phyloP scores from a whole-genome alignment of 2,113 vertebrate genomes.

The Melanerpes aurifrons region DNA sequence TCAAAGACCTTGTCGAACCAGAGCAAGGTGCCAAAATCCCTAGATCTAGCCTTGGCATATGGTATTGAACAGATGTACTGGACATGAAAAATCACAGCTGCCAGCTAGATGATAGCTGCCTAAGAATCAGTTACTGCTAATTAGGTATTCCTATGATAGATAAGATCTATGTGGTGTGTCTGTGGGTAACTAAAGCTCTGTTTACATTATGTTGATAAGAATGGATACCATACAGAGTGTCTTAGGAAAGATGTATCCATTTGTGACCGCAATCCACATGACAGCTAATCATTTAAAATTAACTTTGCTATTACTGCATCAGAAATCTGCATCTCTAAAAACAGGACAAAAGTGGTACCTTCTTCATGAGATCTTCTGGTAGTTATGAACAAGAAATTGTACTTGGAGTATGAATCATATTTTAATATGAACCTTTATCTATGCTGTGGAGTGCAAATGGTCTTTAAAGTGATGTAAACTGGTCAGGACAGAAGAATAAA shows the following conservation, averaged over 20 bases:
- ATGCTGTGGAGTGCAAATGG: neutral
- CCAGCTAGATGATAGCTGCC: constrained; percentile 49
- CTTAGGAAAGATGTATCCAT: constrained; percentile 31
- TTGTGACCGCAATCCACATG: neutral
- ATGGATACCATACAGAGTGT: constrained; percentile 3
- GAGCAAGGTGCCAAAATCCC: constrained; percentile 66
- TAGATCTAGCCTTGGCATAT: constrained; percentile 39
- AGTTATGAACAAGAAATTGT: neutral
- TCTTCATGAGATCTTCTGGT: neutral
- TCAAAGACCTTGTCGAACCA: constrained; percentile 54
- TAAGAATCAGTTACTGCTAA: constrained; percentile 51
- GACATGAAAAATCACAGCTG: constrained; percentile 56
- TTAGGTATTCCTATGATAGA: constrained; percentile 38
- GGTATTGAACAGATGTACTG: constrained; percentile 60
- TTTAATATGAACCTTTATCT: neutral
- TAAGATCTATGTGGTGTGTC: constrained; percentile 52
- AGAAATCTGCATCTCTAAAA: constrained; percentile 28
- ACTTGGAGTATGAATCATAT: neutral
- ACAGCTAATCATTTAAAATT: constrained; percentile 45
- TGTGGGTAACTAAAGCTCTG: constrained; percentile 32
- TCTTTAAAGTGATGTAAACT: neutral
- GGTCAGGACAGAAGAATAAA: neutral
- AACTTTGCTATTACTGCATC: neutral
- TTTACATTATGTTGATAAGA: constrained; percentile 54
- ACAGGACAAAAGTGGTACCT: neutral